phyloP scores from a whole-genome alignment of 1,140 invertebrate species.

The Drosophila rhopaloa region DNA sequence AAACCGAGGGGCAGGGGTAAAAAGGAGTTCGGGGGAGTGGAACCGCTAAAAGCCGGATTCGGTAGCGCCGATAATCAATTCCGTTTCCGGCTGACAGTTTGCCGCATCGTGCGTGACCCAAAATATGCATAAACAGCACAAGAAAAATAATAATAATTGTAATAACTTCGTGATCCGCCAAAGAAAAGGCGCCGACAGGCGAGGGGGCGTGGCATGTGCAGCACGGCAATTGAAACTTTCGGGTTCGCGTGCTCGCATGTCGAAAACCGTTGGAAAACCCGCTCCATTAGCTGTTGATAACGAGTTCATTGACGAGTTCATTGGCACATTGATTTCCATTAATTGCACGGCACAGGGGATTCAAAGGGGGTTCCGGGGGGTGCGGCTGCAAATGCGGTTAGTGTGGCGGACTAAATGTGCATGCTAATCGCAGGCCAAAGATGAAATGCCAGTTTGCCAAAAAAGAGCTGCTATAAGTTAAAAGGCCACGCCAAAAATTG shows the following conservation, averaged over 20 bases:
- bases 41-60: conserved; percentile 43
- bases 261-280: conserved; percentile 22
- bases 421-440: conserved; percentile 16
- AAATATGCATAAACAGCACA: conserved; percentile 54
- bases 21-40: background rate
- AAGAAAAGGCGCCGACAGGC: conserved; percentile 23
- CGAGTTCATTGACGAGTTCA: conserved; percentile 77
- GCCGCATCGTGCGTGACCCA: conserved; percentile 67
- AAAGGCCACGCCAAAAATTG: too few species aligned
- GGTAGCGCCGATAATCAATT: conserved; percentile 73
- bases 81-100: conserved; percentile 70
- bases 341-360: background rate
- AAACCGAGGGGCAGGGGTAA: conserved; percentile 2
- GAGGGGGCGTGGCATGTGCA: conserved; percentile 18
- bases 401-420: conserved; percentile 23
- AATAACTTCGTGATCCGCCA: conserved; percentile 54
- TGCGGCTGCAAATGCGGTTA: conserved; percentile 18
- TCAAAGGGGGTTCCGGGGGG: background rate
- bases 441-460: background rate
- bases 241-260: conserved; percentile 60
- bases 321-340: conserved; percentile 73
- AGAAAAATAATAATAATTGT: conserved; percentile 67
- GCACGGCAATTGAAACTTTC: conserved; percentile 34
- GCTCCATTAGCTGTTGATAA: conserved; percentile 65
- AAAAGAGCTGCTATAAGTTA: background rate